Evolutionary conservation across 2,888 invertebrate species (phyloP).

Genomic region (Plagiodera versicolora): DNA sequence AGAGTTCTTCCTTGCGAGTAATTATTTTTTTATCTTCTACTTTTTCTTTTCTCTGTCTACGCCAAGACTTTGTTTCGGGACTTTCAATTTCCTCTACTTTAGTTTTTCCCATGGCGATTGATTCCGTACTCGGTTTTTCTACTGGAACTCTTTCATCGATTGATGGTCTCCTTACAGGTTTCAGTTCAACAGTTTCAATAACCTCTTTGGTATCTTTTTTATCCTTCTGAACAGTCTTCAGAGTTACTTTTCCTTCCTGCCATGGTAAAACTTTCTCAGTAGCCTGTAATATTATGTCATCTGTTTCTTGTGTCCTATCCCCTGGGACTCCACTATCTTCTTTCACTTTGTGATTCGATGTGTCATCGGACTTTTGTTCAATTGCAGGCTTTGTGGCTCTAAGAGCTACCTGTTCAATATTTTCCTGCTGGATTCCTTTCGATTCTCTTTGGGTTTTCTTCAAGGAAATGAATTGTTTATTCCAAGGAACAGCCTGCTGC

Average conservation of each 20-base stretch:
- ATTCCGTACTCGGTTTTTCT: constrained; percentile 47
- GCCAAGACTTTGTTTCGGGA: constrained; percentile 11
- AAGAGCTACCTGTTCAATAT: constrained; percentile 57
- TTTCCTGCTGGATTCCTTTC: constrained; percentile 53
- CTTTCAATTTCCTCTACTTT: constrained; percentile 18
- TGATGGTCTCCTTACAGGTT: constrained; percentile 26
- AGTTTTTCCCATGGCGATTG: too few relatives aligned
- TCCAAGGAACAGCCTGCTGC: constrained; percentile 55
- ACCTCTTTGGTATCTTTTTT: constrained; percentile 45
- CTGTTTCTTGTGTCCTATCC: constrained; percentile 31
- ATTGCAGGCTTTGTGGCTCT: constrained; percentile 51
- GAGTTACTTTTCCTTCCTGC: constrained; percentile 64
- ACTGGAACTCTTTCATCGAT: background rate
- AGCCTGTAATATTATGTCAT: constrained; percentile 39
- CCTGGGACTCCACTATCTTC: too few relatives aligned
- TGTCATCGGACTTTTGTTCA: constrained; percentile 11
- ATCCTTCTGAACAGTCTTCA: constrained; percentile 54
- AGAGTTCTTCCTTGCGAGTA: constrained; percentile 48
- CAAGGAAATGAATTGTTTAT: constrained; percentile 62
- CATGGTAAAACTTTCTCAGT: constrained; percentile 54
- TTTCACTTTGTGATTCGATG: too few relatives aligned
- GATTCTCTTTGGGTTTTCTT: constrained; percentile 55
- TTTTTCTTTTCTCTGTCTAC: background rate
- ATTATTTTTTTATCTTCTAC: constrained; percentile 59
- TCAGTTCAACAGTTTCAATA: constrained; percentile 34